Evolutionary conservation across 2,888 invertebrate genomes (phyloP).

Genomic region (Petrolisthes manimaculis): DNA sequence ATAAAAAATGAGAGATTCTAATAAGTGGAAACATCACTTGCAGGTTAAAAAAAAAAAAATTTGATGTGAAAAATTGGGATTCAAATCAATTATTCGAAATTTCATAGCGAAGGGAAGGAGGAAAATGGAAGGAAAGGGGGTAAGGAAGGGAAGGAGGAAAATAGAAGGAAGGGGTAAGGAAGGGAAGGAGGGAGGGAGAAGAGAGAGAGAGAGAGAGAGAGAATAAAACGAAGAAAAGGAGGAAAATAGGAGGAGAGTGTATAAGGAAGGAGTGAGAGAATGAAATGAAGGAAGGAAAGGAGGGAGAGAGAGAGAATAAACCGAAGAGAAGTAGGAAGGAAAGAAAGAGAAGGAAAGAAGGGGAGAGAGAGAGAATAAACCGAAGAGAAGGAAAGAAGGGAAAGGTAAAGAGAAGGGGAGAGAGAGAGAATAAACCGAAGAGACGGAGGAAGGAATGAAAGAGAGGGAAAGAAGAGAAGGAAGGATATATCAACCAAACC

Average conservation of each 20-base stretch:
- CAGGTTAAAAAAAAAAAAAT: not conserved
- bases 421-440: not conserved
- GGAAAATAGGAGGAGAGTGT: not conserved
- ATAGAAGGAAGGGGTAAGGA: not conserved
- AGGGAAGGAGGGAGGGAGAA: not conserved
- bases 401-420: not conserved
- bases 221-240: not conserved
- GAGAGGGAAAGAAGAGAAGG: not conserved
- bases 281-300: not conserved
- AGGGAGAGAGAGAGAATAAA: slow-evolving; percentile 9
- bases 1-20: not conserved
- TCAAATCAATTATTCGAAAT: too few species aligned
- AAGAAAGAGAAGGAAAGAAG: not conserved
- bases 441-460: not conserved
- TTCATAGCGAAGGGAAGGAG: not conserved
- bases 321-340: not conserved
- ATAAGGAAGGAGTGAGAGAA: not conserved
- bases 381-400: not conserved
- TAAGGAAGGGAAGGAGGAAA: not conserved
- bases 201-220: not conserved
- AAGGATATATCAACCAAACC: not conserved
- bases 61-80: too few species aligned
- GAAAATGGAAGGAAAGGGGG: not conserved
- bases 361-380: not conserved
- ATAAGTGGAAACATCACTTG: not conserved